A percentile compares a stretch with the other conserved stretches of the same genome.
phyloP scores from a whole-genome alignment of 2,113 vertebrate species.

The Chascanopsetta lugubris region DNA sequence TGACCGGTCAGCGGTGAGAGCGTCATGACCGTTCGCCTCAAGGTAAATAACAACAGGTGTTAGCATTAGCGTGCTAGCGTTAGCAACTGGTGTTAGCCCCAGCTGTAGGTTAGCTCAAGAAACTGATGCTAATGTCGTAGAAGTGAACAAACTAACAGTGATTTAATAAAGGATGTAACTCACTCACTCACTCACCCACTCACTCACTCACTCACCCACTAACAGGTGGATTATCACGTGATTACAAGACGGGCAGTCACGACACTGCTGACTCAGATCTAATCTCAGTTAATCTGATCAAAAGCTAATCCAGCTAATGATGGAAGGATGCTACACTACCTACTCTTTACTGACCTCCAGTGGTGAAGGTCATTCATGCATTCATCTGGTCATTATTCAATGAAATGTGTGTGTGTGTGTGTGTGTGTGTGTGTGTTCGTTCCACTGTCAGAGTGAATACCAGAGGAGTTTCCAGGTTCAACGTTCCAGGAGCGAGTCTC shows the following conservation, averaged over 20 bases:
- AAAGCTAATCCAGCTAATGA: constrained; percentile 37
- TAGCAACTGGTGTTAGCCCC: constrained; percentile 26
- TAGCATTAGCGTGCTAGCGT: too few species aligned
- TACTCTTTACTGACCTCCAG: too few species aligned
- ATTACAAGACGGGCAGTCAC: background rate
- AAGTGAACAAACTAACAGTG: background rate
- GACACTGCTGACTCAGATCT: constrained; percentile 10
- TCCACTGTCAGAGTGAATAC: constrained; percentile 60
- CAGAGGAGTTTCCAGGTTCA: constrained; percentile 44
- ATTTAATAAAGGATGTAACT: too few species aligned
- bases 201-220: too few species aligned
- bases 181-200: too few species aligned
- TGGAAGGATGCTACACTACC: background rate
- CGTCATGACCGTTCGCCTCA: constrained; percentile 65
- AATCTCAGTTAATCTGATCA: constrained; percentile 30
- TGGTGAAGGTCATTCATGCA: background rate
- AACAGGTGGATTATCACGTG: background rate
- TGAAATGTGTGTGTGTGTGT: background rate
- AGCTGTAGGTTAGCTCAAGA: constrained; percentile 18
- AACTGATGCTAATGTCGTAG: constrained; percentile 1
- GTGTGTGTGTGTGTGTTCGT: background rate
- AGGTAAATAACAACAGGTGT: constrained; percentile 55
- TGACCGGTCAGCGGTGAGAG: background rate
- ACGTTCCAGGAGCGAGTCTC: constrained; percentile 46
- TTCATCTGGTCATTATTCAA: too few species aligned